phyloP scores from a whole-genome alignment of 2,888 invertebrate species.

The Lasioglossum vierecki region DNA sequence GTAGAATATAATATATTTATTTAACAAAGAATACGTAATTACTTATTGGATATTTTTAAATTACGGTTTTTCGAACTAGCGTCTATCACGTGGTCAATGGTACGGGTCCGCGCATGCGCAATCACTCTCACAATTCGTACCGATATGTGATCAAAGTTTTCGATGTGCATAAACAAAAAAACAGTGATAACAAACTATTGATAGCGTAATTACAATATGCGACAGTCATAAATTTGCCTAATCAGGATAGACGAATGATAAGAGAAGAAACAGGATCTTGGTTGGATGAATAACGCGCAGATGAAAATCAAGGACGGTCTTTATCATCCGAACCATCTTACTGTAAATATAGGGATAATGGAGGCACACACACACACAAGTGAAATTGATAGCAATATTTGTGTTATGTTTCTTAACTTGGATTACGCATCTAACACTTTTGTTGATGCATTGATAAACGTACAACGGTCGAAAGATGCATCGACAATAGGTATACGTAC shows the following conservation, averaged over 20 bases:
- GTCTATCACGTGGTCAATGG: too few relatives aligned
- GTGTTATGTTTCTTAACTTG: not conserved
- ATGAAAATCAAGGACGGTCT: slow-evolving; percentile 23
- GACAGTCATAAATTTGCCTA: slow-evolving; percentile 13
- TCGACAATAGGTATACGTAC: not conserved
- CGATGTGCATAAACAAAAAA: not conserved
- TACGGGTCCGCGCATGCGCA: too few relatives aligned
- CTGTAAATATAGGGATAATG: slow-evolving; percentile 39
- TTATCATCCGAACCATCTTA: slow-evolving; percentile 24
- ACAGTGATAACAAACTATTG: slow-evolving; percentile 15
- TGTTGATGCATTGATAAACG: slow-evolving; percentile 8
- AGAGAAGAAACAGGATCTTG: slow-evolving; percentile 31
- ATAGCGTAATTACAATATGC: slow-evolving; percentile 24
- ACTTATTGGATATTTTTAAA: too few relatives aligned
- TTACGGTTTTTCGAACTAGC: too few relatives aligned
- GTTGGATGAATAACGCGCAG: slow-evolving; percentile 15
- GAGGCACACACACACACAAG: too few relatives aligned
- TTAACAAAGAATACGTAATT: too few relatives aligned
- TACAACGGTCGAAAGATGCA: slow-evolving; percentile 38
- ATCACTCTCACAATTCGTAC: too few relatives aligned
- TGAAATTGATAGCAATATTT: not conserved
- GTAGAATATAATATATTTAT: too few relatives aligned
- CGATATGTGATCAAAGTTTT: not conserved
- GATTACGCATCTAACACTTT: slow-evolving; percentile 1
- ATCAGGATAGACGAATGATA: slow-evolving; percentile 2